These are phyloP conservation scores for Noctua fimbriata DNA, from an alignment of 2,888 invertebrate species.

Conservation along the genomic window DNA sequence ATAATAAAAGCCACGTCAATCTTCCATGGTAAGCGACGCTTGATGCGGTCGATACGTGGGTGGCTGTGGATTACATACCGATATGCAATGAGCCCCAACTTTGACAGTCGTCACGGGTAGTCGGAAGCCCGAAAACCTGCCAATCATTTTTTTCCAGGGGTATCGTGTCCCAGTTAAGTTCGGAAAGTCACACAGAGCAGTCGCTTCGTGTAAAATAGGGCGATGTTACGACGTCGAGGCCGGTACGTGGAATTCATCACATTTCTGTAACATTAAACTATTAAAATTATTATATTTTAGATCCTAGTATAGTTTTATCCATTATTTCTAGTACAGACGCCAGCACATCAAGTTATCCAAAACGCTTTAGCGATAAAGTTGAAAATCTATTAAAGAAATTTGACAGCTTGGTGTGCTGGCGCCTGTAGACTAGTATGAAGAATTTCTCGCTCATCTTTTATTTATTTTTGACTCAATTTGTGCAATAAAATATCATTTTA, in stretches of 20 bases:
- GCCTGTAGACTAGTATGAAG: background rate
- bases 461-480: constrained; percentile 11
- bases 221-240: background rate
- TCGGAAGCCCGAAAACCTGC: background rate
- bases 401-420: too few species aligned
- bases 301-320: constrained; percentile 8
- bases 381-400: too few species aligned
- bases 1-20: background rate
- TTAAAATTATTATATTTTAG: constrained; percentile 12
- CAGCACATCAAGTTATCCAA: too few species aligned
- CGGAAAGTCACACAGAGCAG: background rate
- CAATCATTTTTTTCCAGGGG: background rate
- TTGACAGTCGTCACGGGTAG: background rate
- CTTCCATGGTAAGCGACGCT: background rate
- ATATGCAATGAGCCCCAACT: background rate
- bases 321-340: constrained; percentile 7
- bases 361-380: too few species aligned
- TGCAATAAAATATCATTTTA: constrained; percentile 26
- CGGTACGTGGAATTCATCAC: constrained; percentile 7
- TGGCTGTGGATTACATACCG: background rate
- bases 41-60: background rate
- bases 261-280: constrained; percentile 9
- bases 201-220: background rate
- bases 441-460: constrained; percentile 16
- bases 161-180: background rate